Evolutionary conservation across 2,797 vertebrate genomes (phyloP).

Genomic region (Sebastes alutus): DNA sequence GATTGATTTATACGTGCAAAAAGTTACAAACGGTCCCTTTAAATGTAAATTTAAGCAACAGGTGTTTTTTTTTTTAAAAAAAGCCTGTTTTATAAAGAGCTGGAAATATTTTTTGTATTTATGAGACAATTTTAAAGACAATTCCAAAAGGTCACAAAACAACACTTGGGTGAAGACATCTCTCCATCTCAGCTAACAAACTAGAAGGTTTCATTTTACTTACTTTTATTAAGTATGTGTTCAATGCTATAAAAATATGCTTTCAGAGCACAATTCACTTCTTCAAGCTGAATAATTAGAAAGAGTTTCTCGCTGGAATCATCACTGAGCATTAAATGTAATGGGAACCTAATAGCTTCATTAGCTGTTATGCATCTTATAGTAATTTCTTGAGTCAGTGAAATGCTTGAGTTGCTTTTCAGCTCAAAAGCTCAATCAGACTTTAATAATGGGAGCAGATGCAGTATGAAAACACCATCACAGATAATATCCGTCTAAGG

Average conservation of each 20-base stretch:
- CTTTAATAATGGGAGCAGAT: not conserved
- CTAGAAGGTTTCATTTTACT: not conserved
- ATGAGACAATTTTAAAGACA: not conserved
- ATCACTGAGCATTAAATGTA: not conserved
- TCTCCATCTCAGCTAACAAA: not conserved
- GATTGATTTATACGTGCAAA: too few relatives aligned
- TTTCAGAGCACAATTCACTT: not conserved
- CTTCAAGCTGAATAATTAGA: slow-evolving; percentile 15
- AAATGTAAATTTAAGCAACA: not conserved
- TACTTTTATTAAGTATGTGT: not conserved
- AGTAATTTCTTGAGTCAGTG: not conserved
- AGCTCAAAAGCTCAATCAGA: not conserved
- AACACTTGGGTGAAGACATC: not conserved
- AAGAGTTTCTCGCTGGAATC: slow-evolving; percentile 1
- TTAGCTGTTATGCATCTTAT: not conserved
- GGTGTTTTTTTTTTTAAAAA: not conserved
- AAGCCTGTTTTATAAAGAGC: not conserved
- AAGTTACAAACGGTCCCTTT: too few relatives aligned
- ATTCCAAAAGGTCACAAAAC: not conserved
- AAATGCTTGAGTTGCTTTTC: not conserved
- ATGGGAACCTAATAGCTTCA: slow-evolving; percentile 1
- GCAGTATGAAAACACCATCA: not conserved
- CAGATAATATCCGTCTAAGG: not conserved
- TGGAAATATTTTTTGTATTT: not conserved
- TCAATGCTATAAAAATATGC: not conserved